Evolutionary conservation across 2,888 invertebrate species (phyloP).

Genomic region (Sminthurides aquaticus): DNA sequence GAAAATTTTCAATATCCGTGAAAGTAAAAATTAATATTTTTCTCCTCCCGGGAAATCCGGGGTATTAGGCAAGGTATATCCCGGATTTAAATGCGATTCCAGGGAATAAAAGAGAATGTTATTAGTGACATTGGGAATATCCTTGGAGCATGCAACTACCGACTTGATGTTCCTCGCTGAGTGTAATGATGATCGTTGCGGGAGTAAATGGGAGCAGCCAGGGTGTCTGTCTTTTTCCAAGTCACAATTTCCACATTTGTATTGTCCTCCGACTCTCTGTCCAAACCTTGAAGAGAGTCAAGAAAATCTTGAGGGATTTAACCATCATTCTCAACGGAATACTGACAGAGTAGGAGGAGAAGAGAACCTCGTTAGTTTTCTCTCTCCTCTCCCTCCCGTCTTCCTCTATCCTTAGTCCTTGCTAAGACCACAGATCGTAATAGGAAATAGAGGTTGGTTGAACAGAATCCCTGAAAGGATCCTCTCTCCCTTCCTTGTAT

Average conservation of each 20-base stretch:
- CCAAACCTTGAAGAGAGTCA: not conserved
- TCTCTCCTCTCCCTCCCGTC: too few relatives aligned
- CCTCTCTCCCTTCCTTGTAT: too few relatives aligned
- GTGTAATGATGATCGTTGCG: not conserved
- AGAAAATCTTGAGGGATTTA: conserved; percentile 8
- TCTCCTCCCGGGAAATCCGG: not conserved
- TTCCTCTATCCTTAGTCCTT: too few relatives aligned
- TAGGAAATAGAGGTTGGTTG: too few relatives aligned
- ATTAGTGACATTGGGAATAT: not conserved
- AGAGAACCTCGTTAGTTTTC: not conserved
- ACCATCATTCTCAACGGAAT: not conserved
- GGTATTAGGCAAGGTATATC: not conserved
- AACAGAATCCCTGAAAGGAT: too few relatives aligned
- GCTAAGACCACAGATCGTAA: too few relatives aligned
- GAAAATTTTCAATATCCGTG: not conserved
- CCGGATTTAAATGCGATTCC: not conserved
- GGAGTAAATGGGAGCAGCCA: not conserved
- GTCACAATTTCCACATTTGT: not conserved
- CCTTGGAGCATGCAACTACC: not conserved
- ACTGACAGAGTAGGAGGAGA: not conserved
- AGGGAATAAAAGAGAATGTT: not conserved
- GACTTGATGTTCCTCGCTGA: not conserved
- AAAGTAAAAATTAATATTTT: not conserved
- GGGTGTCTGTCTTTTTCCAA: not conserved
- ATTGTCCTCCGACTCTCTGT: not conserved